A percentile compares a stretch with the other conserved stretches of the same genome.
phyloP scores from a whole-genome alignment of 1,140 invertebrate species.

The Pissodes strobi region DNA sequence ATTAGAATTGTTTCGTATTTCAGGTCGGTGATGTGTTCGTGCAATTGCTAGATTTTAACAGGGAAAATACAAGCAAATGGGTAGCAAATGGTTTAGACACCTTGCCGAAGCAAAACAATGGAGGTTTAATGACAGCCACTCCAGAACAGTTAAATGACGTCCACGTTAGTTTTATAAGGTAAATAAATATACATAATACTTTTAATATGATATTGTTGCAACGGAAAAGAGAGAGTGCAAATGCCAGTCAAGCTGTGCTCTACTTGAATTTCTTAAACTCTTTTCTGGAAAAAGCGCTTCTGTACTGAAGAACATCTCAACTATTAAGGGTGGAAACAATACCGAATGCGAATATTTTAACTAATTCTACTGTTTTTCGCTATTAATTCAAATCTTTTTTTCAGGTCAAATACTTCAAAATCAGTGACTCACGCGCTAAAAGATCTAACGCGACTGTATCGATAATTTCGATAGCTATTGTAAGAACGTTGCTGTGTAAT shows the following conservation, averaged over 20 bases:
- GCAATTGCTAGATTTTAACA: constrained; percentile 73
- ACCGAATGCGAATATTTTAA: constrained; percentile 36
- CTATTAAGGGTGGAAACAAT: constrained; percentile 7
- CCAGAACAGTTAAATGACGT: constrained; percentile 84
- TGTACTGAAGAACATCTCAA: too few species aligned
- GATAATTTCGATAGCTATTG: too few species aligned
- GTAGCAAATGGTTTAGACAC: constrained; percentile 73
- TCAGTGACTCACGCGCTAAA: constrained; percentile 70
- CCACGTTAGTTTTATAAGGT: constrained; percentile 76
- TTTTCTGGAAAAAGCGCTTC: too few species aligned
- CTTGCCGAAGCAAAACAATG: constrained; percentile 76
- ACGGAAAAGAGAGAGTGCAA: too few species aligned
- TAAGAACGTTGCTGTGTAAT: constrained; percentile 6
- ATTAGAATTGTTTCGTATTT: too few species aligned
- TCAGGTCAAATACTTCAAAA: constrained; percentile 71
- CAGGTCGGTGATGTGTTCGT: constrained; percentile 80
- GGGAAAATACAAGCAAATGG: constrained; percentile 69
- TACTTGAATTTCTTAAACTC: too few species aligned
- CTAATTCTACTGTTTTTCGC: too few species aligned
- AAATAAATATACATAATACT: too few species aligned
- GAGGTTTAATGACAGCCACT: constrained; percentile 76
- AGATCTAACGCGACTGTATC: constrained; percentile 77
- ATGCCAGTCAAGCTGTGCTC: too few species aligned
- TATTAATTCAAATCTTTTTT: constrained; percentile 50
- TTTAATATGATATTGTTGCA: too few species aligned